phyloP scores from a whole-genome alignment of 2,888 invertebrate species.

The Podabrus alpinus region DNA sequence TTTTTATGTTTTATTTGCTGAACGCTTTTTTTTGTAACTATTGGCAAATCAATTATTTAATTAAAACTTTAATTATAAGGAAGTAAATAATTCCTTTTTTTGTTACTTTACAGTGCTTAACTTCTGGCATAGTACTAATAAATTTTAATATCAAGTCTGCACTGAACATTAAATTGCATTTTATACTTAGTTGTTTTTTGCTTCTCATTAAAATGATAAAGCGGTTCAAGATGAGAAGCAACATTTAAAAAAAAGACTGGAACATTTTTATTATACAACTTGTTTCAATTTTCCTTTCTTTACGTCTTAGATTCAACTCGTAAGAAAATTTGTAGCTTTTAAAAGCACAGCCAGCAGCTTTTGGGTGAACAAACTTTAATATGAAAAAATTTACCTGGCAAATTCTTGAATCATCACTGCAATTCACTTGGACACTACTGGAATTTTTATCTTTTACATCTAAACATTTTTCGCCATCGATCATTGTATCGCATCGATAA shows the following conservation, averaged over 20 bases:
- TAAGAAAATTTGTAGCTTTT: too few species aligned
- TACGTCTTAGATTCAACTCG: too few species aligned
- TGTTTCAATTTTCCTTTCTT: too few species aligned
- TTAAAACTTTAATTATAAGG: too few species aligned
- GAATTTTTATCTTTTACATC: constrained; percentile 65
- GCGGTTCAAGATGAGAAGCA: background rate
- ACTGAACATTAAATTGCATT: background rate
- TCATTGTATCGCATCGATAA: constrained; percentile 79
- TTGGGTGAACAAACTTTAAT: too few species aligned
- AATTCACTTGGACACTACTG: constrained; percentile 70
- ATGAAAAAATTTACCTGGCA: constrained; percentile 67
- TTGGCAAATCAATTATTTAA: too few species aligned
- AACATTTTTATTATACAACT: too few species aligned
- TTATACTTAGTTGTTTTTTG: background rate
- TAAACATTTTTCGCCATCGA: constrained; percentile 72
- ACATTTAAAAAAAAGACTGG: too few species aligned
- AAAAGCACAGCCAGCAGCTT: too few species aligned
- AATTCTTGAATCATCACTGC: constrained; percentile 73
- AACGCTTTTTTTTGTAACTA: too few species aligned
- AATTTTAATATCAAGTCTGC: background rate
- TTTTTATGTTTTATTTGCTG: too few species aligned
- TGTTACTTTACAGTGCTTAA: background rate
- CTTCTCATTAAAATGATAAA: background rate
- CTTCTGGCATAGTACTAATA: background rate
- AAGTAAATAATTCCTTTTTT: too few species aligned